These are phyloP conservation scores for Shinisaurus crocodilurus DNA, from an alignment of 2,113 vertebrate genomes.

Conservation along the genomic window DNA sequence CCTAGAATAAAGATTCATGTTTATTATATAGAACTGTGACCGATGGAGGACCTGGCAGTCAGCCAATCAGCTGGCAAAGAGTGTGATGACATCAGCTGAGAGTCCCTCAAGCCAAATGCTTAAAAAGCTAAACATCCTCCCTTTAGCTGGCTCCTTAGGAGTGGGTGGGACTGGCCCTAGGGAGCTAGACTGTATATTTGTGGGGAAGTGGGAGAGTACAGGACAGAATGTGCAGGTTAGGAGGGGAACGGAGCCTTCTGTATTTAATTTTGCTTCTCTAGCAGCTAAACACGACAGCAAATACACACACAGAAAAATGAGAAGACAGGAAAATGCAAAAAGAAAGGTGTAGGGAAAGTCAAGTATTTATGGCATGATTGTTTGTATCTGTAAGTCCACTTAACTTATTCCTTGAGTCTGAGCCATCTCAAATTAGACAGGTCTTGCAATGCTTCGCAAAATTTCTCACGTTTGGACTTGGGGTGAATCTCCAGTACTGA, in stretches of 20 bases:
- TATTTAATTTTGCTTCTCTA: background rate
- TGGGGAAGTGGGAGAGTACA: background rate
- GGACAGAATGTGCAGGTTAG: slow-evolving; percentile 56
- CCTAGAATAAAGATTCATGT: slow-evolving; percentile 26
- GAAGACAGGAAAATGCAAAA: slow-evolving; percentile 19
- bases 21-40: slow-evolving; percentile 47
- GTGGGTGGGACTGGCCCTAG: slow-evolving; percentile 44
- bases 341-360: background rate
- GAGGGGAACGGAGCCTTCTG: background rate
- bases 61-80: slow-evolving; percentile 56
- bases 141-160: background rate
- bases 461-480: background rate
- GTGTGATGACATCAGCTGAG: slow-evolving; percentile 46
- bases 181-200: slow-evolving; percentile 24
- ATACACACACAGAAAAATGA: background rate
- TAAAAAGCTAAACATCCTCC: slow-evolving; percentile 40
- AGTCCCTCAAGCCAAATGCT: background rate
- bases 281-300: background rate
- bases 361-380: background rate
- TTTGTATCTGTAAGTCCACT: background rate
- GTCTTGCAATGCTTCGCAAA: background rate
- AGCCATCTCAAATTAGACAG: background rate
- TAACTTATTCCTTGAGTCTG: background rate
- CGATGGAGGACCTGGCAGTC: slow-evolving; percentile 51
- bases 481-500: background rate